These are phyloP conservation scores for Drosophila biarmipes DNA, from an alignment of 1,140 invertebrate genomes.

Conservation along the genomic window DNA sequence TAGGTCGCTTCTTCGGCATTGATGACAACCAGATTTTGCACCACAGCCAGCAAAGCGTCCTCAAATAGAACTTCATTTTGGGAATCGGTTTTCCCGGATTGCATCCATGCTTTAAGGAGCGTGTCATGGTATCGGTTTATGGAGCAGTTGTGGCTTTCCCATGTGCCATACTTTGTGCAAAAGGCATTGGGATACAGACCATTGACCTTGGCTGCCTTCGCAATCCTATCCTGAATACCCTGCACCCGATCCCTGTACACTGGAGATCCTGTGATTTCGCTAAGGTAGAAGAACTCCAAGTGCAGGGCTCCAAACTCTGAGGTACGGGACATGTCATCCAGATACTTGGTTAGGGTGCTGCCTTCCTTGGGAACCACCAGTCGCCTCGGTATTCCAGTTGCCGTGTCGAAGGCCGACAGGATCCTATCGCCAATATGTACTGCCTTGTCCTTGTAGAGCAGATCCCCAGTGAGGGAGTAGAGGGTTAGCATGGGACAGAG, in stretches of 20 bases:
- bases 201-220: conserved; percentile 93
- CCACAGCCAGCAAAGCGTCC: conserved; percentile 92
- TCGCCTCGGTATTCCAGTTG: conserved; percentile 95
- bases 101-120: conserved; percentile 97
- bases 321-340: conserved; percentile 96
- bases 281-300: conserved; percentile 97
- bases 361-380: conserved; percentile 91
- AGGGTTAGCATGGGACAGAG: conserved; percentile 96
- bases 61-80: conserved; percentile 96
- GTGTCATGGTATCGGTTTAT: conserved; percentile 99
- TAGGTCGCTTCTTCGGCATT: conserved; percentile 93
- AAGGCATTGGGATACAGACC: conserved; percentile 98
- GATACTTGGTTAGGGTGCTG: conserved; percentile 91
- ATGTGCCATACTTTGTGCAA: conserved; percentile 91
- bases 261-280: conserved; percentile 95
- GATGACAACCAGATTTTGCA: conserved; percentile 91
- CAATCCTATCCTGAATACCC: conserved; percentile 91
- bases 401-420: conserved; percentile 98
- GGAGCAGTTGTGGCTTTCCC: conserved; percentile 91
- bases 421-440: conserved; percentile 95
- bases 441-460: conserved; percentile 97
- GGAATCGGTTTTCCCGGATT: conserved; percentile 90
- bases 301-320: conserved; percentile 98
- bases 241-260: conserved; percentile 94
- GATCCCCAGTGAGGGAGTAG: conserved; percentile 97